These are phyloP conservation scores for Varecia variegata DNA, from an alignment of 2,797 vertebrate species.

Conservation along the genomic window DNA sequence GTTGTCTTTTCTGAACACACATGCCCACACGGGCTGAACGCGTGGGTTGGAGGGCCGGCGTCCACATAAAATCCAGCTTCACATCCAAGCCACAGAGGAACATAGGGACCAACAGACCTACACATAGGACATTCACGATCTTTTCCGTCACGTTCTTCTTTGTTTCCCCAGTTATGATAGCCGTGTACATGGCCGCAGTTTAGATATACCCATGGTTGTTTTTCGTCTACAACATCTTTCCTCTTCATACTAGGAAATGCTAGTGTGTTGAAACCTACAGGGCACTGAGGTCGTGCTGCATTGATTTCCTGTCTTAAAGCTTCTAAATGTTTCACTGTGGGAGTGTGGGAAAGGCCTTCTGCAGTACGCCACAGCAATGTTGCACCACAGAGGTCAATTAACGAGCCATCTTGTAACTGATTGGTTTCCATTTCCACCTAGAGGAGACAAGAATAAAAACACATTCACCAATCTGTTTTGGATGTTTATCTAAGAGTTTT, in stretches of 20 bases:
- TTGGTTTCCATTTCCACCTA: conserved; percentile 96
- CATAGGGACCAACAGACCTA: conserved; percentile 94
- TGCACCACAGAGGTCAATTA: conserved; percentile 97
- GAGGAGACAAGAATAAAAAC: conserved; percentile 20
- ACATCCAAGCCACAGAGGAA: conserved; percentile 97
- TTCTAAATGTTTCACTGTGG: conserved; percentile 97
- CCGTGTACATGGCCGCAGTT: conserved; percentile 98
- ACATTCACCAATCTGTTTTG: not conserved
- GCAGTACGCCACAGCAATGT: conserved; percentile 98
- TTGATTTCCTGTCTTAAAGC: conserved; percentile 98
- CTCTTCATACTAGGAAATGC: conserved; percentile 99
- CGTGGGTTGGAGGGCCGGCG: conserved; percentile 95
- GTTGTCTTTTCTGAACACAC: conserved; percentile 98
- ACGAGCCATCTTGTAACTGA: conserved; percentile 96
- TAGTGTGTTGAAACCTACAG: conserved; percentile 99
- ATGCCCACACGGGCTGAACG: conserved; percentile 96
- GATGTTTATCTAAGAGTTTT: not conserved
- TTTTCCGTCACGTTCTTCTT: conserved; percentile 91
- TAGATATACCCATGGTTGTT: conserved; percentile 99
- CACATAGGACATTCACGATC: conserved; percentile 98
- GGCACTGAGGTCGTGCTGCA: conserved; percentile 96
- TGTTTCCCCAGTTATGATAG: conserved; percentile 98
- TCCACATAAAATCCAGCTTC: conserved; percentile 98
- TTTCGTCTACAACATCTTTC: conserved; percentile 97
- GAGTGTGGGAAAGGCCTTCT: conserved; percentile 95